Evolutionary conservation across 2,888 invertebrate species (phyloP), one percentile per base, ranked within the genome.

Genomic region (Drosophila affinis): DNA sequence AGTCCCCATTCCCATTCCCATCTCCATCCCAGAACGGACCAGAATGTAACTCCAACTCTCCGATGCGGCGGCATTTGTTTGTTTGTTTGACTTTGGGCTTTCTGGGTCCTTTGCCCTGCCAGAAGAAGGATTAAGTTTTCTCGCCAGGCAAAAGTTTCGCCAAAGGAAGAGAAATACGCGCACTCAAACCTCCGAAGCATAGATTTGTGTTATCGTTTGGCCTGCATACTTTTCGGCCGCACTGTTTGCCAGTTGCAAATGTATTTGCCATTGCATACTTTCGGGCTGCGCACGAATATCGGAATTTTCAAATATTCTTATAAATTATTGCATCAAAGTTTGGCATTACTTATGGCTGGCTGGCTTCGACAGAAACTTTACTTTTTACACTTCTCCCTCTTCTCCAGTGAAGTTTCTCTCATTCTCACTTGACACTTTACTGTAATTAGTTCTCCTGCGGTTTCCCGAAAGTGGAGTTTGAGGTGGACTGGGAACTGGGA

Each of bases 51-150:
- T 49, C 48, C 59, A n/a, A 46, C 61, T 57, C 64, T 49, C 58
- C 47, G 47, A 5, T 27, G 27, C 45, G 27, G 17, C 24, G 58
- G 72, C 68, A 72, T 76, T 71, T 71, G 83, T 79, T 81, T 79
- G 88, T 87, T 81, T 83, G 83, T 87, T 87, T 83, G 88, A 81
- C 81, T 88, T 88, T 81, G 87, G 88, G 81, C 75, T 83, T 84
- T 46, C 18, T n/a, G 32, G 84, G 76, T 57, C 68, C 57, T 53
- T 39, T 6, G 39, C 7, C 14, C 39, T 39, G 14, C 14, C 39
- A 39, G 39, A 79, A 29, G 29, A 82, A 79, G 88, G 88, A 88
- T 84, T 83, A 83, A 83, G 83, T 83, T 83, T 83, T 75, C 81
- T 68, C 57, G 68, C 56, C 32, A 67, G 73, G 48, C 34, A 9